Evolutionary conservation across 2,888 invertebrate genomes (phyloP).

Genomic region (Mystacides longicornis): DNA sequence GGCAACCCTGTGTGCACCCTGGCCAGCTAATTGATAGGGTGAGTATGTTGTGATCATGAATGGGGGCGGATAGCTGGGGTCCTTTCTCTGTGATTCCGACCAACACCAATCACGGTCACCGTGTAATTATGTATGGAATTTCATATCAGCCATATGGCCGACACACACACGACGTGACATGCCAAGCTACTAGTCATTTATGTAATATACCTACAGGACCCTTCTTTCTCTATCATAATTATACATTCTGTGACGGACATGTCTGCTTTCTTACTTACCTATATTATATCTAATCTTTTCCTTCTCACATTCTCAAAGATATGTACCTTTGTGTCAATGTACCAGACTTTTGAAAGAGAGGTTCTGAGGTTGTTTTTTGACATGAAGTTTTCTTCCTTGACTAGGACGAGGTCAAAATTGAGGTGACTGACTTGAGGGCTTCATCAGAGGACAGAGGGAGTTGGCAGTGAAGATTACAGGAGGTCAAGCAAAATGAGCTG

Average conservation of each 20-base stretch:
- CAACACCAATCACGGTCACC: constrained; percentile 1
- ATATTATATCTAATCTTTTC: not conserved
- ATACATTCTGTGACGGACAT: not conserved
- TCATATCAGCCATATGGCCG: constrained; percentile 5
- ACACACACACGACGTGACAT: not conserved
- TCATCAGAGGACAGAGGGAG: no score
- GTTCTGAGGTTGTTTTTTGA: no score
- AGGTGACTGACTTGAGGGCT: no score
- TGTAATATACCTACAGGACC: not conserved
- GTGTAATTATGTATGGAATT: constrained; percentile 4
- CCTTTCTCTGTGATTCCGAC: not conserved
- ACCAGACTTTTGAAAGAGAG: no score
- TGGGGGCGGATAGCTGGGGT: not conserved
- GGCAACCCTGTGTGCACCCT: not conserved
- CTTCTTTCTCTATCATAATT: not conserved
- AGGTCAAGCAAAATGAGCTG: no score
- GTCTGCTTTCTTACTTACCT: not conserved
- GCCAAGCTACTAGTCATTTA: not conserved
- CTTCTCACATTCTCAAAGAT: not conserved
- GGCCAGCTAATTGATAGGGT: not conserved
- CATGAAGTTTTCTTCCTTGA: no score
- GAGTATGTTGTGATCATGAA: no score
- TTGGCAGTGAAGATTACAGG: no score
- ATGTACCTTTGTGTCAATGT: no score
- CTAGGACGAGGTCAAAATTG: no score